These are phyloP conservation scores for Callosobruchus maculatus DNA, from an alignment of 2,888 invertebrate species.

Conservation along the genomic window DNA sequence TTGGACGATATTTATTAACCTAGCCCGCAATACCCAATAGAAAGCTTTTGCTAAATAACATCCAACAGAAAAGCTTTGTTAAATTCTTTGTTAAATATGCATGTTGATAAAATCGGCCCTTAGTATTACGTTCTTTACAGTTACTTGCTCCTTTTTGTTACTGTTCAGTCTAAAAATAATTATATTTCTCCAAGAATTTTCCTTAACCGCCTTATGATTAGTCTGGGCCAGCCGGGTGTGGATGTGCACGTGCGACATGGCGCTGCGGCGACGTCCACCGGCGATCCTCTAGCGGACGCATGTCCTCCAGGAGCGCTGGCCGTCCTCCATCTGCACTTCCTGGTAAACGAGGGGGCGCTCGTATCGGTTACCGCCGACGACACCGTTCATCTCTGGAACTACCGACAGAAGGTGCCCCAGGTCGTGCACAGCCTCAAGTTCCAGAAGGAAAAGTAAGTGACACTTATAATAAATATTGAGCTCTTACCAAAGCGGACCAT, in stretches of 20 bases:
- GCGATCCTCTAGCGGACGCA: neutral
- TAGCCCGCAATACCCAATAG: too few relatives aligned
- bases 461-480: too few relatives aligned
- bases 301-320: slow-evolving; percentile 56
- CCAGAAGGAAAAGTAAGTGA: slow-evolving; percentile 84
- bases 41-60: too few relatives aligned
- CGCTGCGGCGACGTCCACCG: slow-evolving; percentile 35
- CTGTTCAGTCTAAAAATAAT: too few relatives aligned
- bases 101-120: too few relatives aligned
- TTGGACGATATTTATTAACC: too few relatives aligned
- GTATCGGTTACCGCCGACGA: slow-evolving; percentile 96
- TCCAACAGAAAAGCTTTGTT: too few relatives aligned
- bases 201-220: slow-evolving; percentile 51
- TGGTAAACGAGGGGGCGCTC: slow-evolving; percentile 95
- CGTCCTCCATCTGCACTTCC: slow-evolving; percentile 88
- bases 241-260: slow-evolving; percentile 93
- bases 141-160: too few relatives aligned
- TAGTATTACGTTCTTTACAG: too few relatives aligned
- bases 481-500: too few relatives aligned
- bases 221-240: slow-evolving; percentile 95
- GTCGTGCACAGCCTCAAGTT: slow-evolving; percentile 96
- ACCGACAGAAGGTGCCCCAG: slow-evolving; percentile 89
- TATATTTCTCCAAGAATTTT: slow-evolving; percentile 23
- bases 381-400: slow-evolving; percentile 95
- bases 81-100: too few relatives aligned